phyloP scores from a whole-genome alignment of 2,113 vertebrate species.

The Ceratotherium simum region DNA sequence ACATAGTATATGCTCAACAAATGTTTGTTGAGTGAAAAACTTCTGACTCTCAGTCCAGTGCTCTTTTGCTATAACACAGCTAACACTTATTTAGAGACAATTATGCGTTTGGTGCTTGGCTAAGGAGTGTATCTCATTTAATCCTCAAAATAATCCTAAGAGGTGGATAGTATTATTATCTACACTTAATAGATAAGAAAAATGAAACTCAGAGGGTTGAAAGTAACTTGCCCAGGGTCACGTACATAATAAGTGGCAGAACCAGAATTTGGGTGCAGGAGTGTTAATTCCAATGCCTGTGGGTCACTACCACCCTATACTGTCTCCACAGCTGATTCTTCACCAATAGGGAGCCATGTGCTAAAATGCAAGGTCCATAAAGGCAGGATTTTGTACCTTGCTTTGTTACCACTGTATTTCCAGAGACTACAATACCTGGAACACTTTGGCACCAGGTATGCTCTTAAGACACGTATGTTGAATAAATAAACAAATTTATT shows the following conservation, averaged over 20 bases:
- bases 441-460: neutral
- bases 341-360: neutral
- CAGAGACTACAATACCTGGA: neutral
- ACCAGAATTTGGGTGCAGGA: neutral
- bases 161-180: neutral
- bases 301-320: neutral
- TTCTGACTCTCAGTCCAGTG: neutral
- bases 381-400: neutral
- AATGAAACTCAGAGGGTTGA: neutral
- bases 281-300: neutral
- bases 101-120: neutral
- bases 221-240: neutral
- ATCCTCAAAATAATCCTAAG: neutral
- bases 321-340: neutral
- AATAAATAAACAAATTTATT: neutral
- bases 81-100: neutral
- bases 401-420: neutral
- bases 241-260: neutral
- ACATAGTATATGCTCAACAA: neutral
- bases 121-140: neutral
- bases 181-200: neutral
- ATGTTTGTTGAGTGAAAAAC: neutral
- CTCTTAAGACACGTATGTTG: neutral
- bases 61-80: neutral
- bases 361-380: neutral